These are phyloP conservation scores for Oreonectes daqikongensis DNA, from an alignment of 2,797 vertebrate species.

Conservation along the genomic window DNA sequence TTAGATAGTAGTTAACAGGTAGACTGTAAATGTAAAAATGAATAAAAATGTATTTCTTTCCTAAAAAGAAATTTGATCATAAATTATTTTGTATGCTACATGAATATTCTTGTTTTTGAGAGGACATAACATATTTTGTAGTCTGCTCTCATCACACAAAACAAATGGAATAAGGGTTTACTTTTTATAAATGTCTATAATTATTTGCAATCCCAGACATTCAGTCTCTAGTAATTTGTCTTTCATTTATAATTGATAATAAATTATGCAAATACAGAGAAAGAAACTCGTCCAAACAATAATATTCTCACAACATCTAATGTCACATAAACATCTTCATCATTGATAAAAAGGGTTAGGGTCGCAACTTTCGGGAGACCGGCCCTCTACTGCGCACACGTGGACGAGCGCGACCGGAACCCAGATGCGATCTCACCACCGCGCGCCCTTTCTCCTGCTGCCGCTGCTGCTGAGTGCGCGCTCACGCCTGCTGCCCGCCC, in stretches of 20 bases:
- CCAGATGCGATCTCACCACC: conserved; percentile 47
- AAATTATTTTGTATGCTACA: no score
- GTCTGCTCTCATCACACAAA: not conserved
- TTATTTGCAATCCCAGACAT: no score
- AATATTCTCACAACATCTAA: not conserved
- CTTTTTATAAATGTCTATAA: no score
- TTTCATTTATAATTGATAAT: no score
- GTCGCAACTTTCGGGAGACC: conserved; percentile 11
- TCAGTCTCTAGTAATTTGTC: no score
- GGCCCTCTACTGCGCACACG: conserved; percentile 48
- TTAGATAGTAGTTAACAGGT: no score
- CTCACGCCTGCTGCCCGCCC: conserved; percentile 19
- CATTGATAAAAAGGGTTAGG: not conserved
- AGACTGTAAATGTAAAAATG: no score
- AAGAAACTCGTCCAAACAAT: not conserved
- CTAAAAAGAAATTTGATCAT: no score
- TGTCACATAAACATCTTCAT: not conserved
- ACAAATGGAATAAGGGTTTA: not conserved
- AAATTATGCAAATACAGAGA: not conserved
- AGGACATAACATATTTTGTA: not conserved
- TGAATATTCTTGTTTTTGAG: not conserved
- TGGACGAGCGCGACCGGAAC: conserved; percentile 49
- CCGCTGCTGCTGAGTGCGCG: not conserved
- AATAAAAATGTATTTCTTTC: no score
- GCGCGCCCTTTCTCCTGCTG: conserved; percentile 29